Percentiles rank a stretch among this genome's conserved stretches.
Conservation (phyloP, 2,888 invertebrate genomes). For the Melangyna quadrimaculata region DNA sequence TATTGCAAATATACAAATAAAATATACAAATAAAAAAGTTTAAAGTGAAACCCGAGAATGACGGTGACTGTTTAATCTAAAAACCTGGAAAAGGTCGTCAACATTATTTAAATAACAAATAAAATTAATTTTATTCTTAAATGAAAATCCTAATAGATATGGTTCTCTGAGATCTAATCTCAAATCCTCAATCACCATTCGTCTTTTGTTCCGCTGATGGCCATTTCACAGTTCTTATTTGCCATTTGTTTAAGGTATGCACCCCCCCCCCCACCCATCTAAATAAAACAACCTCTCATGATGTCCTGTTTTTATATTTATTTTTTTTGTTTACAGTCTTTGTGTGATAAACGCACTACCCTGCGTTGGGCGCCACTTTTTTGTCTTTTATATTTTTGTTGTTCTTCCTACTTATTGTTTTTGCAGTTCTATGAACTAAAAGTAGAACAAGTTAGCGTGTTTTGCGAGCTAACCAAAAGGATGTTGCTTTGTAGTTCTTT, state of each 20-base stretch:
- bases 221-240: conserved; percentile 32
- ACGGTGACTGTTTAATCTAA: background rate
- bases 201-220: conserved; percentile 32
- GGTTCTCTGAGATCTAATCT: background rate
- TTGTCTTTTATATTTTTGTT: background rate
- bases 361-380: conserved; percentile 49
- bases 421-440: conserved; percentile 61
- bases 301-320: background rate
- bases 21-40: background rate
- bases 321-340: conserved; percentile 12
- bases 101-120: background rate
- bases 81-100: background rate
- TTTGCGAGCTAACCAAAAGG: conserved; percentile 41
- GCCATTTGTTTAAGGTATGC: conserved; percentile 15
- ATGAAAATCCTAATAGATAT: background rate
- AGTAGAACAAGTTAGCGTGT: conserved; percentile 67
- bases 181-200: conserved; percentile 24
- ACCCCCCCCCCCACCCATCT: background rate
- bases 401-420: conserved; percentile 8
- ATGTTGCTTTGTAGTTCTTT: conserved; percentile 40
- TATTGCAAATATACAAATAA: no score
- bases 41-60: background rate
- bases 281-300: background rate
- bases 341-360: conserved; percentile 42
- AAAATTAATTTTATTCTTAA: background rate